phyloP scores from a whole-genome alignment of 2,888 invertebrate genomes.

The Drosophila conformis region DNA sequence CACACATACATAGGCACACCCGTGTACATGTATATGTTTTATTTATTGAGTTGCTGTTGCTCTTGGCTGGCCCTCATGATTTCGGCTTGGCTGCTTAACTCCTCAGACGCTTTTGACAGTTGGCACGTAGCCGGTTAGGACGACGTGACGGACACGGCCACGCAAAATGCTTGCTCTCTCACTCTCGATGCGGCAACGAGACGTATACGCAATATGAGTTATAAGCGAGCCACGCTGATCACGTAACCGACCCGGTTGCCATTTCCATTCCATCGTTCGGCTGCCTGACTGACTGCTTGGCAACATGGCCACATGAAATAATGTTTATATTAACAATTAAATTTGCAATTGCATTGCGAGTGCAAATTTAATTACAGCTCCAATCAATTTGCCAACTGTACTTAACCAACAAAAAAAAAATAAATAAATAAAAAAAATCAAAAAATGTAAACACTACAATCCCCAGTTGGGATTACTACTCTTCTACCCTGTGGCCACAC shows the following conservation, averaged over 20 bases:
- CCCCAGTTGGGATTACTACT: constrained; percentile 4
- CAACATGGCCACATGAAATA: constrained; percentile 44
- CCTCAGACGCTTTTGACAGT: constrained; percentile 39
- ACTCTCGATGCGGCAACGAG: constrained; percentile 24
- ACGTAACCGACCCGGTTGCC: constrained; percentile 61
- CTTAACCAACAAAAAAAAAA: background rate
- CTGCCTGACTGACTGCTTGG: background rate
- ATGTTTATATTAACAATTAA: constrained; percentile 68
- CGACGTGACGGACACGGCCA: constrained; percentile 40
- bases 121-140: constrained; percentile 56
- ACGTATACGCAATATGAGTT: constrained; percentile 73
- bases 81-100: constrained; percentile 8
- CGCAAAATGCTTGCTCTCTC: constrained; percentile 23
- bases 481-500: constrained; percentile 3
- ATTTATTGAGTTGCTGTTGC: constrained; percentile 63
- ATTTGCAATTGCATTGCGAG: constrained; percentile 39
- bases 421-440: background rate
- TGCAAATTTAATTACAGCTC: constrained; percentile 59
- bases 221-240: constrained; percentile 65
- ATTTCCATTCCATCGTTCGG: constrained; percentile 3
- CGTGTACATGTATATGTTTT: constrained; percentile 35
- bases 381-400: constrained; percentile 53
- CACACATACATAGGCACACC: background rate
- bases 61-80: constrained; percentile 29
- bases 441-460: constrained; percentile 14